These are phyloP conservation scores for Ectemnius lituratus DNA, from an alignment of 2,888 invertebrate species.

Conservation along the genomic window DNA sequence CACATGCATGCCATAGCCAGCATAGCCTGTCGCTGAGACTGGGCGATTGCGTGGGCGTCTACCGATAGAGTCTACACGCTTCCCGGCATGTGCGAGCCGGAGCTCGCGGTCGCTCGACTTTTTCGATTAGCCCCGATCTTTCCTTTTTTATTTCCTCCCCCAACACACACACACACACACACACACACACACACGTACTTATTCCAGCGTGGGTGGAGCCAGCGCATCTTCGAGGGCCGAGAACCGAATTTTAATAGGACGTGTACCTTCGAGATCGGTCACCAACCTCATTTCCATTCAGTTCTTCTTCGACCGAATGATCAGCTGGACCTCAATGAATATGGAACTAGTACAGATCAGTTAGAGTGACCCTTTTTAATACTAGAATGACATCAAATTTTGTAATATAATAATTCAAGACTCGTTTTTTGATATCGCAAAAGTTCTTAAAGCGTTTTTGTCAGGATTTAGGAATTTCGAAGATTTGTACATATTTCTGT, in stretches of 20 bases:
- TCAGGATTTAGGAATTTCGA: no score
- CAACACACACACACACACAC: constrained; percentile 8
- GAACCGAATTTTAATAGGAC: constrained; percentile 55
- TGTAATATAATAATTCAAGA: neutral
- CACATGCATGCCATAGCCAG: constrained; percentile 43
- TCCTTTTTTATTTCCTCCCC: constrained; percentile 50
- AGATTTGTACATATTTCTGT: no score
- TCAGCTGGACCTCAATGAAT: neutral
- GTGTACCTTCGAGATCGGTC: constrained; percentile 21
- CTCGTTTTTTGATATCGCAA: no score
- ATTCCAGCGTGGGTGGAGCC: constrained; percentile 61
- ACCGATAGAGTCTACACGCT: constrained; percentile 70
- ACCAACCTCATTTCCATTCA: neutral
- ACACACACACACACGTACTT: neutral
- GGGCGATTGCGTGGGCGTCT: constrained; percentile 63
- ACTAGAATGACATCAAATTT: no score
- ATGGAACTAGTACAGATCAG: neutral
- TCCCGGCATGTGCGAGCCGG: constrained; percentile 58
- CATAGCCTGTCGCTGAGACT: constrained; percentile 47
- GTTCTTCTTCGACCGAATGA: neutral
- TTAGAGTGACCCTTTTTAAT: no score
- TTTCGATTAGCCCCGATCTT: constrained; percentile 60
- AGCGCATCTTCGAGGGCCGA: constrained; percentile 33
- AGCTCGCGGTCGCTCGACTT: constrained; percentile 69
- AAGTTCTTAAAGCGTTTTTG: no score